These are phyloP conservation scores for Oncorhynchus masou DNA, from an alignment of 2,113 vertebrate species.

Conservation along the genomic window DNA sequence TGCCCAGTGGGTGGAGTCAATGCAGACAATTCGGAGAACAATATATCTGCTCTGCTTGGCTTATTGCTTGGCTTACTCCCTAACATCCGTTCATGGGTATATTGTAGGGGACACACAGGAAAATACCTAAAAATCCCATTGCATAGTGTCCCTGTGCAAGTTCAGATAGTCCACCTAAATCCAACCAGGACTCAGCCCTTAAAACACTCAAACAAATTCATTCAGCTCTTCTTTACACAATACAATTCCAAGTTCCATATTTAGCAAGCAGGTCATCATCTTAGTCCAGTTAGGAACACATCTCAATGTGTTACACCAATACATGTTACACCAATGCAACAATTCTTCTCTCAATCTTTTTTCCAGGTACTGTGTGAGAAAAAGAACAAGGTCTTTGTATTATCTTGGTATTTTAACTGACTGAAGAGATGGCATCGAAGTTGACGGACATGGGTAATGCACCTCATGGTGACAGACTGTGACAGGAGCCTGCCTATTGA, in stretches of 20 bases:
- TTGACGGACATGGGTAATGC: background rate
- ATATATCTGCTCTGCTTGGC: constrained; percentile 32
- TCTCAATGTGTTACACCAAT: background rate
- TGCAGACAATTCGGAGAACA: constrained; percentile 27
- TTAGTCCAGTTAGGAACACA: constrained; percentile 29
- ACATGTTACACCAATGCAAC: background rate
- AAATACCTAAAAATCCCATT: constrained; percentile 50
- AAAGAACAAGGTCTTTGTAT: background rate
- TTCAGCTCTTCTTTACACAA: background rate
- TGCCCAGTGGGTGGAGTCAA: background rate
- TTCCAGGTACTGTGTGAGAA: background rate
- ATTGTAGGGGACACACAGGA: constrained; percentile 49
- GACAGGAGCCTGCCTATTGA: background rate
- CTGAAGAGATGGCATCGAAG: constrained; percentile 29
- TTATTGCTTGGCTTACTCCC: constrained; percentile 49
- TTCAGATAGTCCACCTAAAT: constrained; percentile 19
- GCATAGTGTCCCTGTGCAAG: constrained; percentile 65
- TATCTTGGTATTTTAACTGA: constrained; percentile 3
- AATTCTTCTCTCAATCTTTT: background rate
- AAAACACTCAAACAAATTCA: constrained; percentile 19
- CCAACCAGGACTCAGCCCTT: constrained; percentile 57
- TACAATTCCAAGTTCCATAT: background rate
- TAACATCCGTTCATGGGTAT: constrained; percentile 23
- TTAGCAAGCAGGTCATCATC: constrained; percentile 31
- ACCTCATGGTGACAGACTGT: background rate